These are phyloP conservation scores for Phymorhynchus buccinoides DNA, from an alignment of 1,140 invertebrate genomes.

Conservation along the genomic window DNA sequence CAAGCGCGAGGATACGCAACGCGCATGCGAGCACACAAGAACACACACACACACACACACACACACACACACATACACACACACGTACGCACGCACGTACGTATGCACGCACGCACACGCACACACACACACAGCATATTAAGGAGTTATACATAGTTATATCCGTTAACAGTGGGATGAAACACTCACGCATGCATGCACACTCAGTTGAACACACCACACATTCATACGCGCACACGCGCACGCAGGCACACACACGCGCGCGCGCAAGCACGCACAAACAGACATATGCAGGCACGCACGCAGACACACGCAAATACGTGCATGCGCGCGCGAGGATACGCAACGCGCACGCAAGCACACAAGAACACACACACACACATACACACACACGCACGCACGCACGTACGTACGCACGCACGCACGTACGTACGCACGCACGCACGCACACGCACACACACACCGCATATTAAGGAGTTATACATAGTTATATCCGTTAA, in stretches of 20 bases:
- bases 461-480: slow-evolving; percentile 88
- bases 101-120: slow-evolving; percentile 75
- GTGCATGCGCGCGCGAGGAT: not conserved
- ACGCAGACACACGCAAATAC: slow-evolving; percentile 1
- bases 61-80: slow-evolving; percentile 18
- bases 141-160: too few species aligned
- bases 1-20: not conserved
- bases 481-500: too few species aligned
- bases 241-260: too few species aligned
- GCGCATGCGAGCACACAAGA: not conserved
- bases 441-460: slow-evolving; percentile 86
- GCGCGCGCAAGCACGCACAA: too few species aligned
- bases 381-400: slow-evolving; percentile 16
- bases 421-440: slow-evolving; percentile 39
- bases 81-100: not conserved
- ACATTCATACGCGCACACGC: too few species aligned
- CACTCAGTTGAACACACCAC: not conserved
- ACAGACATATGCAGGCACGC: too few species aligned
- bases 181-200: slow-evolving; percentile 73
- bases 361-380: slow-evolving; percentile 22
- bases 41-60: slow-evolving; percentile 33
- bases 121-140: slow-evolving; percentile 87
- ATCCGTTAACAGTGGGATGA: slow-evolving; percentile 83
- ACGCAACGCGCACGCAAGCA: not conserved
- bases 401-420: not conserved